Percentiles rank a stretch among this genome's conserved stretches.
Evolutionary conservation across 2,888 invertebrate species (phyloP).

Genomic region (Polyommatus icarus): DNA sequence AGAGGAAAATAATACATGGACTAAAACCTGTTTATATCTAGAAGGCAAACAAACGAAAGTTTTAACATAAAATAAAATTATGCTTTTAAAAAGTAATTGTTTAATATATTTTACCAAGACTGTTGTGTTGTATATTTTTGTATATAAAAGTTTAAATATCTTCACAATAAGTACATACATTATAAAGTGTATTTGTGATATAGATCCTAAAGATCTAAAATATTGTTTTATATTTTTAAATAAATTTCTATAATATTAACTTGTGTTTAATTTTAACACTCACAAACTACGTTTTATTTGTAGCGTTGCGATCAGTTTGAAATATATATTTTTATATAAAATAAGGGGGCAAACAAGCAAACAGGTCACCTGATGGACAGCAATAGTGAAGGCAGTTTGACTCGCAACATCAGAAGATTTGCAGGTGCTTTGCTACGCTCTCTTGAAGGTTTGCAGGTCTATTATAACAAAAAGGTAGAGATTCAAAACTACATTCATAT

Average conservation of each 20-base stretch:
- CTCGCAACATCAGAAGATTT: no score
- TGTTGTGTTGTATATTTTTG: not conserved
- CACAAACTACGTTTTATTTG: not conserved
- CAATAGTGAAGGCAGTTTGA: no score
- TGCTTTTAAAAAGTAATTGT: no score
- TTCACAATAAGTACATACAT: not conserved
- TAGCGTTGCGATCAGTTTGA: not conserved
- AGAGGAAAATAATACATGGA: no score
- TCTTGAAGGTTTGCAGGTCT: not conserved
- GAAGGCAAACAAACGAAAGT: not conserved
- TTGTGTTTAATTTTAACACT: not conserved
- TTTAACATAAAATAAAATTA: no score
- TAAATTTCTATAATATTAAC: not conserved
- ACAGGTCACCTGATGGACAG: no score
- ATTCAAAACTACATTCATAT: not conserved
- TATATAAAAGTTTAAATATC: not conserved
- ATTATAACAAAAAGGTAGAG: not conserved
- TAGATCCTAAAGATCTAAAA: not conserved
- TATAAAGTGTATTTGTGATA: not conserved
- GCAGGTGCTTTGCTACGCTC: no score
- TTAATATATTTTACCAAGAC: not conserved
- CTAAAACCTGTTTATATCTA: slow-evolving; percentile 21
- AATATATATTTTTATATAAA: no score
- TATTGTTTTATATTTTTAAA: not conserved
- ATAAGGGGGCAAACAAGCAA: no score